These are phyloP conservation scores for Nemopilema nomurai DNA, from an alignment of 30 jellyfish, hydroid and myxozoan species.

Conservation along the genomic window DNA sequence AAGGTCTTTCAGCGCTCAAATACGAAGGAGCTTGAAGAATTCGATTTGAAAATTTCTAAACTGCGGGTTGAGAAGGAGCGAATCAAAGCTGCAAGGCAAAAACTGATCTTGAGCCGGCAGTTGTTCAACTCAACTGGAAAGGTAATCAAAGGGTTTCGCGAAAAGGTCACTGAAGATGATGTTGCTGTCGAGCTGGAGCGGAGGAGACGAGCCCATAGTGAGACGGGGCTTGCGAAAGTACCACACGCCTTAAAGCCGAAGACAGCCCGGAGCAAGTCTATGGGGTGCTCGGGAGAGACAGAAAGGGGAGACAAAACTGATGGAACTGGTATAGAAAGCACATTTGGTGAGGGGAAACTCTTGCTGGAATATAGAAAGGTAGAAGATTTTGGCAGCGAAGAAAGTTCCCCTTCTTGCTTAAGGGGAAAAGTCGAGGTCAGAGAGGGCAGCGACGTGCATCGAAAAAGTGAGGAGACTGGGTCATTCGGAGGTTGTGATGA, in stretches of 20 bases:
- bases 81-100: constrained; percentile 18
- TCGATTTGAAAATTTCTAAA: constrained; percentile 14
- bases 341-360: too few relatives aligned
- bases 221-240: neutral
- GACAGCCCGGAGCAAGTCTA: neutral
- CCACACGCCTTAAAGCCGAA: neutral
- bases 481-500: neutral
- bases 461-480: neutral
- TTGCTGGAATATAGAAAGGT: too few relatives aligned
- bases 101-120: constrained; percentile 1
- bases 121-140: constrained; percentile 5
- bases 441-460: neutral
- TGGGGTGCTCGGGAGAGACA: neutral
- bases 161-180: neutral
- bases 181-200: neutral
- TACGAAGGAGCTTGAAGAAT: neutral
- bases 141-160: neutral
- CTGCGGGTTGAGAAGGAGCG: neutral
- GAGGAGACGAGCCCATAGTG: neutral
- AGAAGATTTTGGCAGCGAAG: neutral
- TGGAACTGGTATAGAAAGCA: neutral
- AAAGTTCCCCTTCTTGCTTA: neutral
- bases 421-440: neutral
- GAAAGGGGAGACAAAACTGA: neutral
- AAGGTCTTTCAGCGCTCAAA: constrained; percentile 1